Evolutionary conservation across 1,140 invertebrate species (phyloP).

Genomic region (Lucilia sericata): DNA sequence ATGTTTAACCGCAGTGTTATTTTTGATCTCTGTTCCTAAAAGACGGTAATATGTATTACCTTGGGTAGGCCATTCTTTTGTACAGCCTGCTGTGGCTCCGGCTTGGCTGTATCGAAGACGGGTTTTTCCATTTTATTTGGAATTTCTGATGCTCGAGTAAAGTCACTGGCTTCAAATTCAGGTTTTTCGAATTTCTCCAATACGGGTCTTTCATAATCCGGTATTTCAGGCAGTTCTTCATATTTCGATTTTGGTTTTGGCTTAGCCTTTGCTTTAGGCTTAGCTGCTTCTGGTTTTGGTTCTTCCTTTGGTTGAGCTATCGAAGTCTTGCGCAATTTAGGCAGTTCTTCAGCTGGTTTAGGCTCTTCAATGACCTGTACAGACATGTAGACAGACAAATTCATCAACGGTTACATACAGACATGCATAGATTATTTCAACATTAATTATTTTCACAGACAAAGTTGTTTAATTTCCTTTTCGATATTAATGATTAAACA

Average conservation of each 20-base stretch:
- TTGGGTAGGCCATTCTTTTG: conserved; percentile 61
- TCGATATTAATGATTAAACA: no score
- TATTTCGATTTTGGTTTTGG: conserved; percentile 72
- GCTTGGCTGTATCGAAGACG: conserved; percentile 52
- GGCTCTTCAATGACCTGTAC: conserved; percentile 14
- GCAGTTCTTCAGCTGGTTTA: conserved; percentile 59
- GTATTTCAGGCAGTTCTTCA: conserved; percentile 80
- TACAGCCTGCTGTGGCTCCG: conserved; percentile 48
- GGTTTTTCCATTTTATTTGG: conserved; percentile 65
- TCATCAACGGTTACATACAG: not conserved
- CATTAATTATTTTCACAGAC: no score
- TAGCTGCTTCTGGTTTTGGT: conserved; percentile 57
- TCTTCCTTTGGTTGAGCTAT: conserved; percentile 58
- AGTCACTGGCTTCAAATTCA: conserved; percentile 61
- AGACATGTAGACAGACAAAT: not conserved
- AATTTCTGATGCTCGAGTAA: conserved; percentile 60
- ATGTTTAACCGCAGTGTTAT: no score
- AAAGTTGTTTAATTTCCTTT: no score
- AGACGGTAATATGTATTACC: conserved; percentile 48
- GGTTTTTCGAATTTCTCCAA: conserved; percentile 73
- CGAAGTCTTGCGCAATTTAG: conserved; percentile 65
- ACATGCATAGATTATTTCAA: not conserved
- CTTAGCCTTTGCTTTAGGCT: conserved; percentile 71
- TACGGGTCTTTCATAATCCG: conserved; percentile 74
- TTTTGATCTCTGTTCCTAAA: not conserved